phyloP scores from a whole-genome alignment of 2,797 vertebrate genomes.

The Hippocampus kuda region DNA sequence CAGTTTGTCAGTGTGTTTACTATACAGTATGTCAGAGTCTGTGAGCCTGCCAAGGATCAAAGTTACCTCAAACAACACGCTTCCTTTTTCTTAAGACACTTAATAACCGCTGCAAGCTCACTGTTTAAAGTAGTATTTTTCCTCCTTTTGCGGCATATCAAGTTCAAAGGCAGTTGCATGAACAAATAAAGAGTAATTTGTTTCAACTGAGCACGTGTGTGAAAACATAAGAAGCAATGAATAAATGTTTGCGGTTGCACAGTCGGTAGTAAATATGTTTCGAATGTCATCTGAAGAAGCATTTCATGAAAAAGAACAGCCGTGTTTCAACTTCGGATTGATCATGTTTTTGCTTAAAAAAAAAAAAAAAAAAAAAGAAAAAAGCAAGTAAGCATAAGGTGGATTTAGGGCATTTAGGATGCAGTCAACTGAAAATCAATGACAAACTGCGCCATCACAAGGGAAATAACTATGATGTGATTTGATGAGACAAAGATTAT shows the following conservation, averaged over 20 bases:
- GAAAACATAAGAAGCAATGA: constrained; percentile 8
- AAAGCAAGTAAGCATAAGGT: constrained; percentile 42
- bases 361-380: constrained; percentile 18
- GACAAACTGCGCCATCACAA: constrained; percentile 55
- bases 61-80: constrained; percentile 44
- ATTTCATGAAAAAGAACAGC: constrained; percentile 6
- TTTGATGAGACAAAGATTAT: constrained; percentile 66
- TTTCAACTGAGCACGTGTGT: constrained; percentile 13
- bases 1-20: constrained; percentile 15
- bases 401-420: constrained; percentile 51
- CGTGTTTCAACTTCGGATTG: constrained; percentile 17
- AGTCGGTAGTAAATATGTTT: constrained; percentile 5
- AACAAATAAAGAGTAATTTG: constrained; percentile 10
- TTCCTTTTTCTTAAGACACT: constrained; percentile 43
- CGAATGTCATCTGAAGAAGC: constrained; percentile 6
- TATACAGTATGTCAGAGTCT: not conserved
- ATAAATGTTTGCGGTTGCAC: constrained; percentile 1
- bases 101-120: constrained; percentile 28
- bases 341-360: constrained; percentile 12
- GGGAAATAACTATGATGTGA: constrained; percentile 57
- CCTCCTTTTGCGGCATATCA: constrained; percentile 14
- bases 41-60: constrained; percentile 41
- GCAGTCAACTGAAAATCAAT: constrained; percentile 49
- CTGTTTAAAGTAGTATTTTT: constrained; percentile 26
- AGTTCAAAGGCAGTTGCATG: constrained; percentile 17